Evolutionary conservation across 64 coral and sea anemone species (phyloP).

Genomic region (Pocillopora verrucosa): DNA sequence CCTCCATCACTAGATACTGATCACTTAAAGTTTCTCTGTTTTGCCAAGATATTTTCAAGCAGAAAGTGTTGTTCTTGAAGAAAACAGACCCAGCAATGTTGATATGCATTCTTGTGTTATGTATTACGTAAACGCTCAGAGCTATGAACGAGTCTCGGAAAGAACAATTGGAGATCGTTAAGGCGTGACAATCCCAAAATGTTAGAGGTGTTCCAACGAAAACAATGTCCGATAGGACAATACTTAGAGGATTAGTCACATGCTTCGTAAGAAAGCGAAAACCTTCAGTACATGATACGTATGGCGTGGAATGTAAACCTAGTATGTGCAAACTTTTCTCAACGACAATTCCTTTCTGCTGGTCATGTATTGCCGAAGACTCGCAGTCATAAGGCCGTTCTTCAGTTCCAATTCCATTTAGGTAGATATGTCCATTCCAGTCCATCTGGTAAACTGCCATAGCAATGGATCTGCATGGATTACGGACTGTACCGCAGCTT

Average conservation of each 20-base stretch:
- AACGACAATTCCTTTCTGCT: not conserved
- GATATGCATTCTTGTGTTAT: not conserved
- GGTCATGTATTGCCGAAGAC: not conserved
- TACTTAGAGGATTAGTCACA: not conserved
- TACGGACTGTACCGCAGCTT: not conserved
- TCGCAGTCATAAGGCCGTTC: not conserved
- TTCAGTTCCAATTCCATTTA: not conserved
- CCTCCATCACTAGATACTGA: not conserved
- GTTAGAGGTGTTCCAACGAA: not conserved
- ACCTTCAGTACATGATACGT: not conserved
- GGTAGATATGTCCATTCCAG: not conserved
- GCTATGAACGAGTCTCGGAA: not conserved
- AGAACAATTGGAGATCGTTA: not conserved
- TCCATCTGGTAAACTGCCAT: not conserved
- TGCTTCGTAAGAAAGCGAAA: not conserved
- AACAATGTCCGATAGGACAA: not conserved
- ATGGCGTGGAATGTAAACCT: not conserved
- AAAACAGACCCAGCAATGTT: not conserved
- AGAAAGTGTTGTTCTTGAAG: not conserved
- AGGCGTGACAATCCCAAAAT: not conserved
- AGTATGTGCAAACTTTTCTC: not conserved
- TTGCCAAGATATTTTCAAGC: not conserved
- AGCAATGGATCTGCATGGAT: not conserved
- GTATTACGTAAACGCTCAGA: not conserved
- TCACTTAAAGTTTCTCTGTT: not conserved